A percentile compares a stretch with the other conserved stretches of the same genome.
phyloP scores from a whole-genome alignment of 2,113 vertebrate species.

The Pelecanoides urinatrix region DNA sequence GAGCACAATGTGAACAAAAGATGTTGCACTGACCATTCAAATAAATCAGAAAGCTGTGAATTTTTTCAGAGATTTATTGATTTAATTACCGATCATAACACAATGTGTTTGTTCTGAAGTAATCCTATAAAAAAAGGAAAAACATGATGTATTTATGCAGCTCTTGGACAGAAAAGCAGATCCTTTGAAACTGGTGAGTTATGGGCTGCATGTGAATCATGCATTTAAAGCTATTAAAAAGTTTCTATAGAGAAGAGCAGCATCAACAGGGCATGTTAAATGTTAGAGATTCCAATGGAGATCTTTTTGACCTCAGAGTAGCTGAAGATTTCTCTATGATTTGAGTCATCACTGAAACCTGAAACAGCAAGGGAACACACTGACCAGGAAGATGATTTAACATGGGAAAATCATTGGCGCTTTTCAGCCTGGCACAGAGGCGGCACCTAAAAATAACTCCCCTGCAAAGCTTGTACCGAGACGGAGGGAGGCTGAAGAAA shows the following conservation, averaged over 20 bases:
- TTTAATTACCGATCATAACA: conserved; percentile 33
- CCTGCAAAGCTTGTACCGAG: neutral
- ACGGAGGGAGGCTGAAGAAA: neutral
- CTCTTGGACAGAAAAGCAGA: neutral
- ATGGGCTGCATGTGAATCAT: neutral
- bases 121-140: conserved; percentile 19
- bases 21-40: conserved; percentile 35
- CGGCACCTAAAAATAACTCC: neutral
- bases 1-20: conserved; percentile 33
- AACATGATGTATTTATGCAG: neutral
- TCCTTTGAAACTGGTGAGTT: conserved; percentile 23
- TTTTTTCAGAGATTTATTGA: conserved; percentile 50
- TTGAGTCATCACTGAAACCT: neutral
- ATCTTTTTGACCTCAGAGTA: neutral
- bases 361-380: neutral
- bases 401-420: neutral
- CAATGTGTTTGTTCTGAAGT: conserved; percentile 19
- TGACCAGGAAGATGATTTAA: neutral
- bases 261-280: neutral
- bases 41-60: conserved; percentile 43
- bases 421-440: neutral
- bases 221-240: neutral
- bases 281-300: neutral
- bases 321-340: neutral
- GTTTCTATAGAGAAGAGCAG: neutral